Base-by-base conservation (phyloP, 2,797 vertebrate genomes). In the Sebastes matsubarae region DNA sequence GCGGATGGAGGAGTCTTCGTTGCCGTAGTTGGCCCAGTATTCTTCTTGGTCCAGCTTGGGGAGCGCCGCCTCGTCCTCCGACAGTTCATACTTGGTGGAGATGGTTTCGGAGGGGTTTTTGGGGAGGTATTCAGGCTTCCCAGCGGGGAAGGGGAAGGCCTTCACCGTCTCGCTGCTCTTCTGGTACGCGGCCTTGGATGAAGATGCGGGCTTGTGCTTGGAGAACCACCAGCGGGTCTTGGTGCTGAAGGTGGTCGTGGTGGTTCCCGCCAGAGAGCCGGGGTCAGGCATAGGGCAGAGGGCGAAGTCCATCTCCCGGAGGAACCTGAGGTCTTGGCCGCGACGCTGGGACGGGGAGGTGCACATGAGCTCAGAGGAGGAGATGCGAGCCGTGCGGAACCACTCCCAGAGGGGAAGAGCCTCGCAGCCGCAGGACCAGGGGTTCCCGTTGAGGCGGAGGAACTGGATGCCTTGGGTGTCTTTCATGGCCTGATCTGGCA, bases 371-470 rank as follows among this genome's bases (percentile, higher is more conserved):
- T 97, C 96, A 0, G 98, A 99, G 94, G 97, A 98, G 91, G 98
- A 98, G 84, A 98, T 96, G 0, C 96, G 97, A 2, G 97, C 95
- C 71, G 94, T 94, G 38, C 96, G 96, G 95, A 99, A 99, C 97
- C 97, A 99, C 87, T 97, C 97, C 97, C 98, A 99, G 52, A 99
- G 96, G n/a, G 97, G 94, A 50, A 94, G 97, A 0, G 97, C 97
- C 36, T 98, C 97, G 55, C 98, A 99, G 90, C 97, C 97, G 22
- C 98, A 99, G 69, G 97, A 97, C 98, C 98, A 99, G 58, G 98
- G 98, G 92, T 99, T 99, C 50, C 92, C 96, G 52, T 99, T 99
- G 88, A 99, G 97, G 60, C 98, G 96, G 80, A 99, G 96, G 94
- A 99, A 99, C 95, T 99, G 97, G 24, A 99, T 95, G 8, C 96